Evolutionary conservation across 2,113 vertebrate species (phyloP).

Genomic region (Protobothrops mucrosquamatus): DNA sequence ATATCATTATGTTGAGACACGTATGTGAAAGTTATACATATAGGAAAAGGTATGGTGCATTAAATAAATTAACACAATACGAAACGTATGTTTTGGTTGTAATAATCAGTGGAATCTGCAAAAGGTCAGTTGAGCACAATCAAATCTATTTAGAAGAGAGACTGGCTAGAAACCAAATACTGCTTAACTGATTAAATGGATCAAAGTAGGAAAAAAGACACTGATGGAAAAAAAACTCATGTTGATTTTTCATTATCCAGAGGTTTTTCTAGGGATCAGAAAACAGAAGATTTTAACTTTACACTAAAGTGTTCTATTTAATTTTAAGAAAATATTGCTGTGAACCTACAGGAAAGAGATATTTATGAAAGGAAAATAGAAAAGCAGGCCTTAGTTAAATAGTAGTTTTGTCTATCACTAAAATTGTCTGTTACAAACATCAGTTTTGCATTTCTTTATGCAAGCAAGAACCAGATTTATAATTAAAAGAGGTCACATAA

Average conservation of each 20-base stretch:
- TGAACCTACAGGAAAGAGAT: neutral
- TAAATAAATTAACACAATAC: constrained; percentile 9
- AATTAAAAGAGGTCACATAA: neutral
- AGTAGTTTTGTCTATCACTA: neutral
- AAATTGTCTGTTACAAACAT: neutral
- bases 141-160: constrained; percentile 4
- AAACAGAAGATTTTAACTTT: constrained; percentile 10
- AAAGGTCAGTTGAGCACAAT: constrained; percentile 5
- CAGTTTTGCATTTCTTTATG: neutral
- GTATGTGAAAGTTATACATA: neutral
- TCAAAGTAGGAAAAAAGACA: neutral
- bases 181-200: constrained; percentile 36
- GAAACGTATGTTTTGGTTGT: constrained; percentile 7
- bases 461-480: neutral
- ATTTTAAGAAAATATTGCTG: neutral
- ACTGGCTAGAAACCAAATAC: constrained; percentile 7
- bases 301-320: neutral
- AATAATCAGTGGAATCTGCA: neutral
- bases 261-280: constrained; percentile 3
- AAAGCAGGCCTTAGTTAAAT: neutral
- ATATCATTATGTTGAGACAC: neutral
- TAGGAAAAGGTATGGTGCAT: neutral
- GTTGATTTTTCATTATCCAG: constrained; percentile 9
- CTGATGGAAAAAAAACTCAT: neutral
- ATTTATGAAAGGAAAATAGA: neutral